Base-by-base conservation (phyloP, 2,888 invertebrate genomes). In the Macrosoma leucophasiata region DNA sequence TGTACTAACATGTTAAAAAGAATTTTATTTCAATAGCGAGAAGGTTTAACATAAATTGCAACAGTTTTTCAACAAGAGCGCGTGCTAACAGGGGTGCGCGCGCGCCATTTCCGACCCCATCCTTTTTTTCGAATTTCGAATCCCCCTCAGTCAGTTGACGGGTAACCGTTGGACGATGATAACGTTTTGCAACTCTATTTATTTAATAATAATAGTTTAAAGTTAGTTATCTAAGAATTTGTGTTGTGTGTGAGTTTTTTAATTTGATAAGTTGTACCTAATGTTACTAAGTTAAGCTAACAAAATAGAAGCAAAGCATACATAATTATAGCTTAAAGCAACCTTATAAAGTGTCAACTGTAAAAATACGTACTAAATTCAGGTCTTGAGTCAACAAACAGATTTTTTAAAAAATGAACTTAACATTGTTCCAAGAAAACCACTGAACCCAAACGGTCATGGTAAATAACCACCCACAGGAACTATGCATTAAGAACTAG, bases 81-180 rank as follows among this genome's bases (percentile, higher is more conserved):
- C 79, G 81, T 79, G 78, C 79, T 50, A 52, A 49, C 57, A 68
- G 62, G 81, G 81, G 79, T 81, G 82, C 82, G 81, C 73, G 47
- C 51, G 62, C 76, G 79, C 67, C 67, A 53, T 64, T 70, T 72
- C 70, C 76, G 71, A 70, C 60, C 61, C 49, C 52, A 48, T 56
- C 59, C 55, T 62, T 55, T 68, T 77, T 75, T 62, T 45, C 65
- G 63, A 64, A 70, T 52, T 50, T 57, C 59, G 62, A 46, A 52
- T 58, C 52, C 46, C 54, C 46, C 31, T 36, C 38, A 50, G 45
- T 48, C 67, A 82, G 82, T 82, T 75, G 62, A 67, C 69, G 64
- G 65, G 67, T 72, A 60, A 54, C 64, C 60, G 66, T 72, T 60
- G 60, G 44, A 43, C 43, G 32, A 44, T 30, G 48, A 34, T 52